Evolutionary conservation across 2,888 invertebrate genomes (phyloP).

Genomic region (Ectobius pallidus): DNA sequence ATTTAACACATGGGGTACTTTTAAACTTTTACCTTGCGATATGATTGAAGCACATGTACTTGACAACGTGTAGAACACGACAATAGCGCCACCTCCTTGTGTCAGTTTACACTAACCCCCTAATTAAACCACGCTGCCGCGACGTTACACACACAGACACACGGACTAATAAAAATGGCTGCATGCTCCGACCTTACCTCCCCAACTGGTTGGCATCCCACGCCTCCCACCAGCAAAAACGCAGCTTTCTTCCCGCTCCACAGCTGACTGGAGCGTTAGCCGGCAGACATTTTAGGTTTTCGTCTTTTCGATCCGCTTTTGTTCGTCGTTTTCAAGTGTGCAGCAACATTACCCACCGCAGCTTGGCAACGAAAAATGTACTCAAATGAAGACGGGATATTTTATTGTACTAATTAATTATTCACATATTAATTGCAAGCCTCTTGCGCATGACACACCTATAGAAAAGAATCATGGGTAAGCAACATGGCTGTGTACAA

Average conservation of each 20-base stretch:
- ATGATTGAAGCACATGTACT: slow-evolving; percentile 36
- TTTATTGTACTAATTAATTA: slow-evolving; percentile 43
- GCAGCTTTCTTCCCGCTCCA: slow-evolving; percentile 25
- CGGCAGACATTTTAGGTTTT: slow-evolving; percentile 24
- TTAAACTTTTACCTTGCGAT: slow-evolving; percentile 31
- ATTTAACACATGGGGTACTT: no score
- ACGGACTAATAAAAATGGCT: slow-evolving; percentile 44
- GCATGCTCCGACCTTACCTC: slow-evolving; percentile 42
- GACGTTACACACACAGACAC: slow-evolving; percentile 29
- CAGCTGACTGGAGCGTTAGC: slow-evolving; percentile 38
- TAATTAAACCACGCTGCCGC: slow-evolving; percentile 42
- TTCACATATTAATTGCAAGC: slow-evolving; percentile 42
- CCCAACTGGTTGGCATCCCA: slow-evolving; percentile 39
- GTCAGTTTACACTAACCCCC: slow-evolving; percentile 34
- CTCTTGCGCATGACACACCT: slow-evolving; percentile 41
- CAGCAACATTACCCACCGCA: slow-evolving; percentile 5
- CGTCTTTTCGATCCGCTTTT: neutral
- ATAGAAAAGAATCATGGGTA: slow-evolving; percentile 38
- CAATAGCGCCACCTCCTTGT: slow-evolving; percentile 27
- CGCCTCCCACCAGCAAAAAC: slow-evolving; percentile 40
- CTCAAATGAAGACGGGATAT: slow-evolving; percentile 41
- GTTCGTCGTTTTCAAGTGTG: neutral
- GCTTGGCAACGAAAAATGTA: slow-evolving; percentile 32
- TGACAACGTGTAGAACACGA: slow-evolving; percentile 15
- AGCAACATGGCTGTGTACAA: slow-evolving; percentile 38